Conservation (phyloP, 2,113 vertebrate genomes). For the Chroicocephalus ridibundus region DNA sequence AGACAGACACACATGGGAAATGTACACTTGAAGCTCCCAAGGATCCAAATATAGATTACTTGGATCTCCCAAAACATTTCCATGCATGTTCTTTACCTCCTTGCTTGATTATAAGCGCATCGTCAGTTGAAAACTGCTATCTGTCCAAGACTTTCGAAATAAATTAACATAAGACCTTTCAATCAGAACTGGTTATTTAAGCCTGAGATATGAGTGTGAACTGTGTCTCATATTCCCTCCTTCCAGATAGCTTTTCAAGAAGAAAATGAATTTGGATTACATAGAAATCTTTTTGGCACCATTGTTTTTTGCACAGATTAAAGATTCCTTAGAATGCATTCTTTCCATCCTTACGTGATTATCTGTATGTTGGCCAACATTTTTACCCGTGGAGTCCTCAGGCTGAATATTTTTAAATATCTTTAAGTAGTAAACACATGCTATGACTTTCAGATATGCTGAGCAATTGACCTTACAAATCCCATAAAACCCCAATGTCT, state of each 20-base stretch:
- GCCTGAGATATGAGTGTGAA: neutral
- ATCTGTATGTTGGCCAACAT: neutral
- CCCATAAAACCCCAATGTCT: neutral
- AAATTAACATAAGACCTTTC: neutral
- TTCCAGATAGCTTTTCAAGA: constrained; percentile 4
- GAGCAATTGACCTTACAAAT: neutral
- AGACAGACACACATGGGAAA: neutral
- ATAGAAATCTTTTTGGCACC: neutral
- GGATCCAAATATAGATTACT: neutral
- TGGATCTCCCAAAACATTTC: neutral
- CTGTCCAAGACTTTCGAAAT: neutral
- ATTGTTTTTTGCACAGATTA: neutral
- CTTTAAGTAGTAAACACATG: neutral
- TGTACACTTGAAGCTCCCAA: neutral
- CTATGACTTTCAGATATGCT: neutral
- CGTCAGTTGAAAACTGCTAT: neutral
- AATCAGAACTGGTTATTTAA: neutral
- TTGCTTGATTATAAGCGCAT: neutral
- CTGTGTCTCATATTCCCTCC: neutral
- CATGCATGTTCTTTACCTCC: neutral
- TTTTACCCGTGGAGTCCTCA: neutral
- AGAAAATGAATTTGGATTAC: neutral
- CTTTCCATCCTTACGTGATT: neutral
- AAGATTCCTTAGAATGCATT: neutral
- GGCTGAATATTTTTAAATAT: neutral